Evolutionary conservation across 1,140 invertebrate species (phyloP).

Genomic region (Drosophila seguyi): DNA sequence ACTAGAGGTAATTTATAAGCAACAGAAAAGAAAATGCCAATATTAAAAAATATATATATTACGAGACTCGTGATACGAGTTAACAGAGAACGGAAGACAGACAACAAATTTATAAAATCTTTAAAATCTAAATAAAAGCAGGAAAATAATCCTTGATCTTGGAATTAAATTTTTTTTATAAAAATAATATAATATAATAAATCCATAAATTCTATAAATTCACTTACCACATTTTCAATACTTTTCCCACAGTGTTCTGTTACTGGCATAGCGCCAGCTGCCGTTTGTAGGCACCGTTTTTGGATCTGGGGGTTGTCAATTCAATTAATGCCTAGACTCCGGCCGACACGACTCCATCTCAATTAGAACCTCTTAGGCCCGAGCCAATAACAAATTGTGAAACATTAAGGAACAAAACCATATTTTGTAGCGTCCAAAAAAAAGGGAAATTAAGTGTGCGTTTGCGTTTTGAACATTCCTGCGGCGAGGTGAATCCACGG

Average conservation of each 20-base stretch:
- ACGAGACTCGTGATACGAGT: no score
- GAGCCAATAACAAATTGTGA: slow-evolving; percentile 75
- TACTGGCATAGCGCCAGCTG: slow-evolving; percentile 66
- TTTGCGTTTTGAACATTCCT: slow-evolving; percentile 63
- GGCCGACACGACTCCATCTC: slow-evolving; percentile 44
- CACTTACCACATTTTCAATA: no score
- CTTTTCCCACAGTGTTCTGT: slow-evolving; percentile 11
- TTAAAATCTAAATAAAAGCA: background rate
- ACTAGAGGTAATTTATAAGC: background rate
- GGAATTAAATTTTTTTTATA: background rate
- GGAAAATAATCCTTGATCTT: background rate
- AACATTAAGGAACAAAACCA: slow-evolving; percentile 64
- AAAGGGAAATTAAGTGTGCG: slow-evolving; percentile 37
- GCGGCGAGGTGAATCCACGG: slow-evolving; percentile 39
- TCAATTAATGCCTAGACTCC: slow-evolving; percentile 73
- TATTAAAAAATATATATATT: no score
- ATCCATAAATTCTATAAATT: background rate
- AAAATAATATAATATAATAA: background rate
- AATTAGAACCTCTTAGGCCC: slow-evolving; percentile 77
- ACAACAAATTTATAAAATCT: background rate
- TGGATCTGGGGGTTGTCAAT: slow-evolving; percentile 63
- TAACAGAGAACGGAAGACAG: background rate
- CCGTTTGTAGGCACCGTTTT: slow-evolving; percentile 42
- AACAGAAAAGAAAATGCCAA: no score
- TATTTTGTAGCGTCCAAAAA: slow-evolving; percentile 36